Evolutionary conservation across 2,888 invertebrate species (phyloP).

Genomic region (Archaeoteleia sp.): DNA sequence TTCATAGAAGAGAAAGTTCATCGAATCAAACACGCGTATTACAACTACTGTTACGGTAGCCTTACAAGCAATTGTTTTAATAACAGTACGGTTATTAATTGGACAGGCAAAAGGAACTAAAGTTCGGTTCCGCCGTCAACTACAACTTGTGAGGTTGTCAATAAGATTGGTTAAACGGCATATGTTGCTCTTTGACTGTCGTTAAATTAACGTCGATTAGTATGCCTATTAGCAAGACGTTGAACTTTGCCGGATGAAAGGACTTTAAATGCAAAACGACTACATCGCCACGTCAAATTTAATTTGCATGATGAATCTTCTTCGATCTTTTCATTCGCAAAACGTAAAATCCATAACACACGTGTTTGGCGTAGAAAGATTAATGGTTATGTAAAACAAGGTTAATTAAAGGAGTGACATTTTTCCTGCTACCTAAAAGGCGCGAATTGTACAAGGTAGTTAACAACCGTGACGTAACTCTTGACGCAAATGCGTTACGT

Average conservation of each 20-base stretch:
- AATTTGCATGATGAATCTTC: slow-evolving; percentile 33
- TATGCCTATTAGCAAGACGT: slow-evolving; percentile 72
- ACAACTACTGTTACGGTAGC: no score
- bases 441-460: no score
- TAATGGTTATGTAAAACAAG: not conserved
- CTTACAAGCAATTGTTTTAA: slow-evolving; percentile 34
- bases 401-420: no score
- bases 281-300: slow-evolving; percentile 27
- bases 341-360: slow-evolving; percentile 13
- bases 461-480: no score
- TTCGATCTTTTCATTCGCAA: not conserved
- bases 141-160: slow-evolving; percentile 57
- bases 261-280: slow-evolving; percentile 49
- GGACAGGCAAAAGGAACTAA: slow-evolving; percentile 25
- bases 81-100: slow-evolving; percentile 36
- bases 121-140: slow-evolving; percentile 36
- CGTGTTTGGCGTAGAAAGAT: no score
- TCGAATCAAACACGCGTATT: no score
- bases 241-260: slow-evolving; percentile 63
- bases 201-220: slow-evolving; percentile 73
- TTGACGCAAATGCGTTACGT: no score
- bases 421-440: no score
- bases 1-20: no score
- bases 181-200: slow-evolving; percentile 59
- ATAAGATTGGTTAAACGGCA: slow-evolving; percentile 62